Conservation (phyloP, 2,113 vertebrate genomes). For the Onychostoma macrolepis region DNA sequence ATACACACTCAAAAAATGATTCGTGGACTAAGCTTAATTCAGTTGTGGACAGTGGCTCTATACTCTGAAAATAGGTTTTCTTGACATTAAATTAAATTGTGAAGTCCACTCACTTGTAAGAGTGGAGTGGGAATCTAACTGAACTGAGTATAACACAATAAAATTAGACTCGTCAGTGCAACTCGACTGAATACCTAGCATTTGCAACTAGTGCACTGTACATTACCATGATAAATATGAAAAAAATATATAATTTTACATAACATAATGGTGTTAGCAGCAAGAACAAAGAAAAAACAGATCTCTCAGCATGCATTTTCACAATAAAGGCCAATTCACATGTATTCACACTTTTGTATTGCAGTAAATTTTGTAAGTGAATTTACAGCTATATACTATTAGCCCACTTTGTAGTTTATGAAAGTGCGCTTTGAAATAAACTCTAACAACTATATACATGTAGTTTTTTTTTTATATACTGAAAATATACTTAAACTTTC, state of each 20-base stretch:
- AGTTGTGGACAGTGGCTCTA: neutral
- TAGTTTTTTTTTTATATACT: too few species aligned
- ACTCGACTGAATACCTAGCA: neutral
- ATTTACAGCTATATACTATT: too few species aligned
- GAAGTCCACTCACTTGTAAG: neutral
- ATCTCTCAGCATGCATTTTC: neutral
- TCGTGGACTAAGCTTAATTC: neutral
- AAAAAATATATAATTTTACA: neutral
- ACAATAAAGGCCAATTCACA: neutral
- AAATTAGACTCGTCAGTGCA: neutral
- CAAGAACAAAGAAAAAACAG: neutral
- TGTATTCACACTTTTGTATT: too few species aligned
- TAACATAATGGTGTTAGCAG: neutral
- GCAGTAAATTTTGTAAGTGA: too few species aligned
- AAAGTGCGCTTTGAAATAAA: too few species aligned
- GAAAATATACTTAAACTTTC: neutral
- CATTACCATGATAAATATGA: neutral
- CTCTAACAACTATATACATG: too few species aligned
- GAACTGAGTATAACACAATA: neutral
- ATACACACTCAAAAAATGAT: neutral
- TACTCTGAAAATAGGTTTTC: neutral
- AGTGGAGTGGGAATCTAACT: neutral
- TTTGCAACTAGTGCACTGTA: neutral
- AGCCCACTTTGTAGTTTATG: too few species aligned
- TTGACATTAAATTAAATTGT: constrained; percentile 6